Evolutionary conservation across 1,140 invertebrate genomes (phyloP).

Genomic region (Diuraphis noxia): DNA sequence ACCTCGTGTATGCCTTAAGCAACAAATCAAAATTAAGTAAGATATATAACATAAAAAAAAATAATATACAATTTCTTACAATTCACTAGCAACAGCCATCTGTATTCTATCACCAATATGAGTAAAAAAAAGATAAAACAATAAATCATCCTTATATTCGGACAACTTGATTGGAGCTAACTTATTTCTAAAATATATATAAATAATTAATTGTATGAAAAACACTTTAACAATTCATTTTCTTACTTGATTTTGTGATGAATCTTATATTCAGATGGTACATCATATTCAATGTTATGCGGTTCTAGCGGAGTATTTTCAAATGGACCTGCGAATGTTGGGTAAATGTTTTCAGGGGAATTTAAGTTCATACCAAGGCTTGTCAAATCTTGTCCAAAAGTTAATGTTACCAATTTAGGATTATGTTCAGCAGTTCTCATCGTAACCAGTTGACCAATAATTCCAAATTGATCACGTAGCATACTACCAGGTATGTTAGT

Average conservation of each 20-base stretch:
- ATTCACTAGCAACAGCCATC: neutral
- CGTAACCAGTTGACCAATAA: neutral
- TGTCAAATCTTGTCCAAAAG: slow-evolving; percentile 87
- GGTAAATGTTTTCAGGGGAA: slow-evolving; percentile 93
- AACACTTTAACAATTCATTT: neutral
- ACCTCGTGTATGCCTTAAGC: neutral
- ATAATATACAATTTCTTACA: neutral
- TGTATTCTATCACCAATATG: neutral
- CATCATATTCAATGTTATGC: neutral
- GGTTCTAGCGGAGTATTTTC: slow-evolving; percentile 76
- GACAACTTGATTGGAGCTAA: neutral
- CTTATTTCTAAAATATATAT: neutral
- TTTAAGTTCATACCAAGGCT: slow-evolving; percentile 97
- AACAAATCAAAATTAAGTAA: neutral
- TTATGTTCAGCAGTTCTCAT: neutral
- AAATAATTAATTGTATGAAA: neutral
- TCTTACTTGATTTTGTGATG: neutral
- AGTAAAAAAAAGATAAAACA: neutral
- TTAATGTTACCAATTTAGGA: neutral
- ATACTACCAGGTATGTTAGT: neutral
- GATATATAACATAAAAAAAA: neutral
- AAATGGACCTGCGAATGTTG: slow-evolving; percentile 97
- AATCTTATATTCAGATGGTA: neutral
- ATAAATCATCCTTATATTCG: neutral
- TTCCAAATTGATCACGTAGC: neutral